A percentile compares a stretch with the other conserved stretches of the same genome.
Evolutionary conservation across 2,113 vertebrate species (phyloP).

Genomic region (Chelonoidis abingdonii): DNA sequence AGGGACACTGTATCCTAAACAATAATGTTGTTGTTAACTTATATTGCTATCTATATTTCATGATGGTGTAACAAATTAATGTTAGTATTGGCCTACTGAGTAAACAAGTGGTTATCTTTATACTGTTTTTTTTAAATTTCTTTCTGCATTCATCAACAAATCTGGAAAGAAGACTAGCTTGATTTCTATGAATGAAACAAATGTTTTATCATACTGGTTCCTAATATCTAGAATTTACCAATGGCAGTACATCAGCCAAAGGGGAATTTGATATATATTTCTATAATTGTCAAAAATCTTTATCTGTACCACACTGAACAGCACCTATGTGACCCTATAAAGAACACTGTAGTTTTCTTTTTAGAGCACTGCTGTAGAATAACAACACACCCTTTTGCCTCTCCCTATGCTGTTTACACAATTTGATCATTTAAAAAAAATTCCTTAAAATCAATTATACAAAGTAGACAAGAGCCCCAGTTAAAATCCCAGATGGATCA

Average conservation of each 20-base stretch:
- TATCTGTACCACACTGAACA: background rate
- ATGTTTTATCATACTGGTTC: background rate
- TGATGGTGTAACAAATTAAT: background rate
- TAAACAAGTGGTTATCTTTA: background rate
- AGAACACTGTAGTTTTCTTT: background rate
- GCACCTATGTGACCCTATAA: background rate
- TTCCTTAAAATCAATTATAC: slow-evolving; percentile 55
- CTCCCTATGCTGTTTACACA: background rate
- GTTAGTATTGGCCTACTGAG: background rate
- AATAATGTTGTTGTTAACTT: background rate
- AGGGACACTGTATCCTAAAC: background rate
- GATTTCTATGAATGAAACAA: slow-evolving; percentile 23
- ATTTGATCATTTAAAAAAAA: slow-evolving; percentile 21
- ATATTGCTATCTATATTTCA: slow-evolving; percentile 1
- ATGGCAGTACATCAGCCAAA: background rate
- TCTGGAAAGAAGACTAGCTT: slow-evolving; percentile 2
- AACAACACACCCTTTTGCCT: background rate
- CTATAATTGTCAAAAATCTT: background rate
- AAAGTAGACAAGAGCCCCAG: slow-evolving; percentile 63
- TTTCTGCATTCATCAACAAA: slow-evolving; percentile 33
- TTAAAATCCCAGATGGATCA: slow-evolving; percentile 67
- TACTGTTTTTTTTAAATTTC: background rate
- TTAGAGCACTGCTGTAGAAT: background rate
- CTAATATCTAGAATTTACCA: background rate
- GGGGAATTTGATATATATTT: background rate